phyloP scores from a whole-genome alignment of 2,888 invertebrate species.

The Exephanes ischioxanthus region DNA sequence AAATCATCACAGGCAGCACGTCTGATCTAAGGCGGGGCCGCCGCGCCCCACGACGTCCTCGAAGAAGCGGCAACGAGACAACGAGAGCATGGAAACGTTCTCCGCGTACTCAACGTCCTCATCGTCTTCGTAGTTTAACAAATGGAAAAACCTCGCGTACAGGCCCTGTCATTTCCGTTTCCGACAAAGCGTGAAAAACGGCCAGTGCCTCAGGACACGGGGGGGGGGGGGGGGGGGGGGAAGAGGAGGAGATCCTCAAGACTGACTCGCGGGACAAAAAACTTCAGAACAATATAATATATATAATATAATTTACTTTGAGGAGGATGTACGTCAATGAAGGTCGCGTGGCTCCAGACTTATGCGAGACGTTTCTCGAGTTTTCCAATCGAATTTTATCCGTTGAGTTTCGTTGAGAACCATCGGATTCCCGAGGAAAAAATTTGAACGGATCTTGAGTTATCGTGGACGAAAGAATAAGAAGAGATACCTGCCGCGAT shows the following conservation, averaged over 20 bases:
- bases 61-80: constrained; percentile 44
- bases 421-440: neutral
- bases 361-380: neutral
- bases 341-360: constrained; percentile 9
- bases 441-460: neutral
- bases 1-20: constrained; percentile 76
- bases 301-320: constrained; percentile 38
- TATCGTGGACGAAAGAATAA: neutral
- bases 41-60: constrained; percentile 49
- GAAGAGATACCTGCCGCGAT: neutral
- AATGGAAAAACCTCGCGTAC: constrained; percentile 30
- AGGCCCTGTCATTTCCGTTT: constrained; percentile 35
- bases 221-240: neutral
- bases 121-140: constrained; percentile 55
- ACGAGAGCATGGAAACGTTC: constrained; percentile 57
- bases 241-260: constrained; percentile 79
- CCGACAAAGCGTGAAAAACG: neutral
- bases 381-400: constrained; percentile 23
- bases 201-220: constrained; percentile 48
- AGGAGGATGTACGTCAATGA: constrained; percentile 40
- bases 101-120: constrained; percentile 69
- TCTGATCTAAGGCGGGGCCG: constrained; percentile 78
- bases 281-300: constrained; percentile 65
- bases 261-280: constrained; percentile 80
- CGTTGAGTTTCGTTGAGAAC: constrained; percentile 5